These are phyloP conservation scores for Willisornis vidua DNA, from an alignment of 2,113 vertebrate genomes.

Conservation along the genomic window DNA sequence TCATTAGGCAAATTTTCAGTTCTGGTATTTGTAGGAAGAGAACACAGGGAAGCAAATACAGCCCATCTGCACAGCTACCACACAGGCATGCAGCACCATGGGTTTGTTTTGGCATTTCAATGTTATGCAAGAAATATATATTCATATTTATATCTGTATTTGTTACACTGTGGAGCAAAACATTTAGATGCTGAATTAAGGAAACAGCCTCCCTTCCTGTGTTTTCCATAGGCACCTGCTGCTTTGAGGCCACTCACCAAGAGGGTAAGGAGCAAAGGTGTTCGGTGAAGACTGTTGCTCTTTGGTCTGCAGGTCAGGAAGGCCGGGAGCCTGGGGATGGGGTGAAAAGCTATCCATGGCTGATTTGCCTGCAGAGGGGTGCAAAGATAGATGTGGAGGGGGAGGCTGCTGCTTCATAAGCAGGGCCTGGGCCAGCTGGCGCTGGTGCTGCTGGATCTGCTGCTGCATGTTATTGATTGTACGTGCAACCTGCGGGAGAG, in stretches of 20 bases:
- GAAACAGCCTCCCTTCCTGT: background rate
- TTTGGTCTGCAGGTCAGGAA: constrained; percentile 98
- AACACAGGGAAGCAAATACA: background rate
- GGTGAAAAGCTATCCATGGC: constrained; percentile 90
- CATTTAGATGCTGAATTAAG: background rate
- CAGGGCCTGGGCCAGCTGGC: constrained; percentile 98
- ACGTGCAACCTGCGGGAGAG: constrained; percentile 89
- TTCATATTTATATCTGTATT: background rate
- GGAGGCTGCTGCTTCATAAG: constrained; percentile 95
- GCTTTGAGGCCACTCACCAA: constrained; percentile 79
- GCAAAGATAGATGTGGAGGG: constrained; percentile 90
- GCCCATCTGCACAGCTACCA: background rate
- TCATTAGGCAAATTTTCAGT: background rate
- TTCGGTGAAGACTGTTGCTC: constrained; percentile 93
- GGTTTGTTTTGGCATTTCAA: background rate
- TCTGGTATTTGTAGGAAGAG: background rate
- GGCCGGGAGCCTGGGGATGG: constrained; percentile 87
- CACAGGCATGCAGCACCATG: rapidly evolving
- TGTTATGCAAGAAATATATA: background rate
- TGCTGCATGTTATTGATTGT: constrained; percentile 99
- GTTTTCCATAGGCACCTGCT: background rate
- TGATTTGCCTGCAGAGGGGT: constrained; percentile 90
- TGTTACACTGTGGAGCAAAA: background rate
- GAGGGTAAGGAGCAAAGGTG: constrained; percentile 91
- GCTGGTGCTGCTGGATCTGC: constrained; percentile 99